Base-by-base conservation (phyloP, 2,888 invertebrate species). In the Cryptophagus acutangulus region DNA sequence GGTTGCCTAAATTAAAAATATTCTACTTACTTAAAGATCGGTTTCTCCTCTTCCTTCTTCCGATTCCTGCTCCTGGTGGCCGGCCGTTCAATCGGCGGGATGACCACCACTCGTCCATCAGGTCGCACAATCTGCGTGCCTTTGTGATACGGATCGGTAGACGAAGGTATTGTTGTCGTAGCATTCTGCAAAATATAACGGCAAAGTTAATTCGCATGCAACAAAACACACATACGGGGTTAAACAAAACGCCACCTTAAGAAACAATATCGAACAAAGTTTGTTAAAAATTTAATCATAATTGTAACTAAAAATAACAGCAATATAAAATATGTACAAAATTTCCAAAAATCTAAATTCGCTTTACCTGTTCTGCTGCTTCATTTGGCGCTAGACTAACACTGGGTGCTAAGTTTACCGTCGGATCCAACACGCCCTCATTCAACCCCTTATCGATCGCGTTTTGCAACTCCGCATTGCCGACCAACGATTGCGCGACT, bases 1-100 rank as follows among this genome's bases (percentile, higher is more conserved):
- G n/a, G n/a, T n/a, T n/a, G n/a, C n/a, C n/a, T n/a, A n/a, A 8
- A 33, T 33, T 8, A 43, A 31, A 43, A 9, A 26, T 15, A n/a
- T n/a, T 14, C 2, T 25, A 49, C 61, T 57, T 53, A 65, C 63
- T 61, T 61, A 20, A 51, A 40, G 3, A 43, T 33, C 10, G 53
- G 50, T 38, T 47, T 57, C 3, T 52, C 51, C 34, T 52, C 53
- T 10, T 43, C 51, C 17, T 42, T 49, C 14, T 46, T 54, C 45
- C 62, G 65, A 60, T 84, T 82, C 13, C 87, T 84, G 43, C 83
- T 79, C 28, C 87, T 73, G 0, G 88, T 88, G 1, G 87, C 83
- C 5, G 88, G 88, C 14, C 87, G 82, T 67, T 87, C 88, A 38
- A 87, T 86, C 0, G 87, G 87, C 9, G 88, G 88, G 46, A 88